Evolutionary conservation across 2,797 vertebrate species (phyloP), one percentile per base, ranked within the genome.

Genomic region (Momotus momota): DNA sequence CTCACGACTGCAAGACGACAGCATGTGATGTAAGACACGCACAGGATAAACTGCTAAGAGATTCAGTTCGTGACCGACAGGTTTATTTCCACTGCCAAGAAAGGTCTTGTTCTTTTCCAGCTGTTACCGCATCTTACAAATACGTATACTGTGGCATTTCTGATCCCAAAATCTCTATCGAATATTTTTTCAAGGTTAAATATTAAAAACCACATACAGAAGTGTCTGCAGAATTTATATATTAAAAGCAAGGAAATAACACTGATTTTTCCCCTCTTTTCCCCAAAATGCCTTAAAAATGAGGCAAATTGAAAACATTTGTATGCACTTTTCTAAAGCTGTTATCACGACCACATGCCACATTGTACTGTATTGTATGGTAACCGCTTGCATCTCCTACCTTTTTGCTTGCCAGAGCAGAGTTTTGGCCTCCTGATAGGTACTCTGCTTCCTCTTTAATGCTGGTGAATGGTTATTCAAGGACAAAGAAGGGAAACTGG

Each of bases 1-100:
- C 89, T 95, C 94, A 83, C 27, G 92, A 74, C 91, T 93, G 88
- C 93, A 86, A 94, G 93, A 95, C 3, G 35, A 64, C 84, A 94
- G 86, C 86, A 66, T 82, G 79, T 95, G 95, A 97, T 85, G 84
- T 85, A 96, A 93, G 86, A 82, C 73, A 70, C n/a, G 2, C 70
- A 13, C 21, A 72, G 67, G 65, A 61, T 61, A 82, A 93, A 82
- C 70, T 95, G 96, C 95, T 94, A 93, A 93, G 90, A 67, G 82
- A 88, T 21, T 70, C 86, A 73, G 29, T 79, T 96, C 90, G 29
- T 13, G 74, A 38, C 74, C 22, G 64, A 93, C 70, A 86, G 77
- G 70, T 86, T 90, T 86, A 58, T 65, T 81, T 38, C 41, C 25
- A 4, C 16, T 80, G 41, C 80, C 79, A 60, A 73, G 54, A 88